These are phyloP conservation scores for Psophia crepitans DNA, from an alignment of 2,113 vertebrate species.

Conservation along the genomic window DNA sequence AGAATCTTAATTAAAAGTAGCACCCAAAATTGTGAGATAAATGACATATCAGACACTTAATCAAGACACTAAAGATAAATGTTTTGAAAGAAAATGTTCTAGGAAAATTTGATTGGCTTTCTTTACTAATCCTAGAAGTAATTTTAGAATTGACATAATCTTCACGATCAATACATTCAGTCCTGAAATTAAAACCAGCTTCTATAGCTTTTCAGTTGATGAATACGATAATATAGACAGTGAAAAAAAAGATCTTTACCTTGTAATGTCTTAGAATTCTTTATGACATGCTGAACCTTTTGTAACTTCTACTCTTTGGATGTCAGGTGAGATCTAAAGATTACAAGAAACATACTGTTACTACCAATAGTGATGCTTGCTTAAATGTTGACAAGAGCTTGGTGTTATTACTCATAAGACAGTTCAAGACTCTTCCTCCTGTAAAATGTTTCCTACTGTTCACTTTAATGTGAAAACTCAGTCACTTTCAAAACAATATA, in stretches of 20 bases:
- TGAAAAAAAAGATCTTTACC: not conserved
- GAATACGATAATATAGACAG: not conserved
- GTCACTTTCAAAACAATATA: not conserved
- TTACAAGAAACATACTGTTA: not conserved
- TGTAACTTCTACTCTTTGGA: not conserved
- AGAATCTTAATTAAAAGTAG: not conserved
- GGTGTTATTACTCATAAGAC: not conserved
- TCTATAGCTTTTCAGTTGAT: not conserved
- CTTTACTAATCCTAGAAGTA: not conserved
- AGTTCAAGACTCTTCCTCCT: not conserved
- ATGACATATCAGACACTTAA: not conserved
- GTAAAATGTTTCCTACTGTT: not conserved
- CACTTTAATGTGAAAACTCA: not conserved
- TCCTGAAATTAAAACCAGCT: not conserved
- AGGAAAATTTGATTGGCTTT: not conserved
- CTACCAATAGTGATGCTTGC: not conserved
- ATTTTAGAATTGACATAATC: not conserved
- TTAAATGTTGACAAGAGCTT: not conserved
- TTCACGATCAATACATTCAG: not conserved
- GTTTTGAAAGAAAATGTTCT: not conserved
- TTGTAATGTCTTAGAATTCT: not conserved
- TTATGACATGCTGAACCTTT: not conserved
- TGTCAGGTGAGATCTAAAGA: not conserved
- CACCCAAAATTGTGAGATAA: not conserved
- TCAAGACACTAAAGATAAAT: not conserved